Base-by-base conservation (phyloP, 37 sponge, comb jelly and placozoan genomes). In the Cladorhizidae sp. region DNA sequence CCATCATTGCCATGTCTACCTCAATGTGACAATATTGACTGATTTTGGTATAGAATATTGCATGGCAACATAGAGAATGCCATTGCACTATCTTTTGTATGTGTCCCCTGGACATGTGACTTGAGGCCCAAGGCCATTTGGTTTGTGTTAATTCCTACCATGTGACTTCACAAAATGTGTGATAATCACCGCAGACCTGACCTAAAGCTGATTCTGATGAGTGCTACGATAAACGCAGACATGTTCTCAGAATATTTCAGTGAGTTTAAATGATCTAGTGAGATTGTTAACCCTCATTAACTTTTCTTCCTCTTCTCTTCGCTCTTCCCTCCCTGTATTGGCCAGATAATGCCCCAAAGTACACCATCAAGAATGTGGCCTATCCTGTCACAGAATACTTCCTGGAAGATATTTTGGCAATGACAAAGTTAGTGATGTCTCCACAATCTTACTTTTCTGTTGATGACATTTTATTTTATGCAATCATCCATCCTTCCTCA, bases 181-280 rank as follows among this genome's bases (percentile, higher is more conserved):
- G 28, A 3, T 23, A 40, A 21, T 6, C 75, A 29, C n/a, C 1
- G 1, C 52, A 93, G 93, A 42, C 96, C 96, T 39, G 93, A 95
- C 55, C 83, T 95, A 65, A 91, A 91, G 86, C 63, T 95, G 26
- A 83, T 95, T 31, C 82, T 95, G 29, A 95, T 95, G 96, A 95
- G 92, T 77, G 96, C 96, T 29, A 92, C 92, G 17, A n/a, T 92
- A 15, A 86, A 92, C 75, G 85, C 87, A 43, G 88, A 92, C n/a
- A 68, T 84, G 55, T 87, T 92, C 68, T 92, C 92, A 0, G 37
- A 82, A 7, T 92, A 92, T 70, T 92, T 92, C 79, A 54, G 91
- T 91, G 67, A 91, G 91, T 84, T 20, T 61, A 29, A 45, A 41
- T 41, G 49, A 14, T 3, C 2, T 25, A 3, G 2, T 15, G 29